Base-by-base conservation (phyloP, 2,888 invertebrate species). In the Napeogenes inachia region DNA sequence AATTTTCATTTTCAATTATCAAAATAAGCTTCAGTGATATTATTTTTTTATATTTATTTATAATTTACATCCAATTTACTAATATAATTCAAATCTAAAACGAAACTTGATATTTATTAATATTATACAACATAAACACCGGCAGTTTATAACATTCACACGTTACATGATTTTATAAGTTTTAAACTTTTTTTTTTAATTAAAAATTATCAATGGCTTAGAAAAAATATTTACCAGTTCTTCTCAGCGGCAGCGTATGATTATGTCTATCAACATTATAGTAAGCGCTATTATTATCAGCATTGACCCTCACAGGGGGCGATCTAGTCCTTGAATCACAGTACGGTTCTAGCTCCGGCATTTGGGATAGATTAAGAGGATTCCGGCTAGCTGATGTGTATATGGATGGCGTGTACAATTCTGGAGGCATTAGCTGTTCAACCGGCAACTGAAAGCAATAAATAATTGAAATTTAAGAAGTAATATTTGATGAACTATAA, bases 391-490 rank as follows among this genome's bases (percentile, higher is more conserved):
- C 82, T 69, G 84, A 81, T 67, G 82, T 84, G 79, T 87, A 87
- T 45, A 89, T 74, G 2, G 84, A 70, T 4, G 87, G 82, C 0
- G 84, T 84, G 71, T 87, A 87, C 4, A 88, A 64, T 64, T 90
- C 86, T 8, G 88, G 87, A 0, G 89, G 87, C 78, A 89, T 77
- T n/a, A 90, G 73, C 55, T 89, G 89, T 70, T 89, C 89, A 13
- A 87, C 82, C 70, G 88, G 89, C 2, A 89, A 68, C 89, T 89
- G 71, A 4, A 74, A 76, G 42, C 32, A 54, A 46, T 74, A 33
- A 35, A 45, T 38, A 21, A 10, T 12, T 33, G n/a, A 4, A 45
- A 10, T 58, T 46, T 56, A 38, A 0, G 10, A 13, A 50, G 10
- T 33, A 8, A 35, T 13, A 33, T 38, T 58, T 58, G 38, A 6